Evolutionary conservation across 2,113 vertebrate genomes (phyloP).

Genomic region (Phasianus colchicus): DNA sequence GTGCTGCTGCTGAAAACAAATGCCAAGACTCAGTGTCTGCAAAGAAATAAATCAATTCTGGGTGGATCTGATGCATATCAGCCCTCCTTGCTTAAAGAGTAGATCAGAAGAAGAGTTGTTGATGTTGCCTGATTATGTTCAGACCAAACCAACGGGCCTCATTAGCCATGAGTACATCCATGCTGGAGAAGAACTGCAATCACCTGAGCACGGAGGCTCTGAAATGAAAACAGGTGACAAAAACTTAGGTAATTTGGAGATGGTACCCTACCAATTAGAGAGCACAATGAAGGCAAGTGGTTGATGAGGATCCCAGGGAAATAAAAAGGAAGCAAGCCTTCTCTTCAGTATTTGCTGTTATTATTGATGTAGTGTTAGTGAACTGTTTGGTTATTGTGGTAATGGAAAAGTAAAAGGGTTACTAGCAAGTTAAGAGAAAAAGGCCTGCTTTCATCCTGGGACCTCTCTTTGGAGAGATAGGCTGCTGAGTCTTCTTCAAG

Average conservation of each 20-base stretch:
- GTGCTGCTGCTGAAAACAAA: neutral
- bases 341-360: fast-evolving
- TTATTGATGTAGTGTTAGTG: fast-evolving
- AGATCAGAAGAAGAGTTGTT: neutral
- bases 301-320: neutral
- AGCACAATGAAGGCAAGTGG: fast-evolving
- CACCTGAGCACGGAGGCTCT: neutral
- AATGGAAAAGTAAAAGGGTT: fast-evolving
- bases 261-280: too few species aligned
- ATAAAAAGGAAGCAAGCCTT: neutral
- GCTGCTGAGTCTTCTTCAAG: fast-evolving
- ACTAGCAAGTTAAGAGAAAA: fast-evolving
- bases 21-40: fast-evolving
- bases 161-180: neutral
- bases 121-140: neutral
- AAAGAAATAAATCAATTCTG: neutral
- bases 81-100: neutral
- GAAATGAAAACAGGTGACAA: neutral
- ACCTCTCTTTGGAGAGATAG: fast-evolving
- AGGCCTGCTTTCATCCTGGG: fast-evolving
- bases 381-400: fast-evolving
- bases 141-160: neutral
- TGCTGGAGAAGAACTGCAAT: neutral
- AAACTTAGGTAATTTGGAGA: neutral
- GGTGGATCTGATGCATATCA: neutral